A percentile compares a stretch with the other conserved stretches of the same genome.
These are phyloP conservation scores for Xylota segnis DNA, from an alignment of 2,888 invertebrate genomes.

Conservation along the genomic window DNA sequence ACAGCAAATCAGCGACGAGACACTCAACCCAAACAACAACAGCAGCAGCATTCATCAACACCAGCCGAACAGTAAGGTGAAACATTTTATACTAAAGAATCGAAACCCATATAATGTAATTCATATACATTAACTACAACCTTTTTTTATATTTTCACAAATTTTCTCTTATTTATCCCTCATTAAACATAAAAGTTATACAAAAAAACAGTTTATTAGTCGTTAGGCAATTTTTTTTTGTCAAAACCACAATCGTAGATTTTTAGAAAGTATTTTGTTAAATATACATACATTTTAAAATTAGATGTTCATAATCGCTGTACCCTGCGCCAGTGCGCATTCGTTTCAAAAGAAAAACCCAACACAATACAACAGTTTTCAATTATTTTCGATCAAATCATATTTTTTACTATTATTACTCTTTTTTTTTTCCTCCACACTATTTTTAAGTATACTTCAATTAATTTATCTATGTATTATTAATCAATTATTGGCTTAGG, in stretches of 20 bases:
- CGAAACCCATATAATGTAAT: conserved; percentile 42
- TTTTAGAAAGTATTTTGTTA: conserved; percentile 52
- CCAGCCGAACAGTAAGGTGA: conserved; percentile 54
- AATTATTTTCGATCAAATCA: conserved; percentile 38
- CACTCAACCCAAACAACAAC: conserved; percentile 41
- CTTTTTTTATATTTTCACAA: conserved; percentile 5
- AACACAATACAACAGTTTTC: conserved; percentile 37
- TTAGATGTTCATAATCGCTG: conserved; percentile 3
- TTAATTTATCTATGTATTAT: conserved; percentile 58
- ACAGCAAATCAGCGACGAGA: conserved; percentile 56
- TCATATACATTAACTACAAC: conserved; percentile 41
- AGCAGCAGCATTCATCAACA: conserved; percentile 35
- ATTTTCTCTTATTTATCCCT: conserved; percentile 24
- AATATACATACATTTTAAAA: conserved; percentile 64
- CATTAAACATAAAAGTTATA: conserved; percentile 19
- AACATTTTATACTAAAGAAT: neutral
- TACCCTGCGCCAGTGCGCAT: conserved; percentile 49
- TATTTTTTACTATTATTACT: conserved; percentile 50
- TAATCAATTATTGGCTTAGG: conserved; percentile 33
- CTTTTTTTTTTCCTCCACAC: conserved; percentile 46
- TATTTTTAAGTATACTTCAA: conserved; percentile 61
- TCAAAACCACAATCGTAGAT: conserved; percentile 5
- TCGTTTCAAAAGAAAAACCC: conserved; percentile 9
- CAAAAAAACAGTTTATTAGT: conserved; percentile 14
- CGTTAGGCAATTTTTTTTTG: conserved; percentile 27